Evolutionary conservation across 2,888 invertebrate genomes (phyloP), one percentile per base, ranked within the genome.

Genomic region (Acrobasis suavella): DNA sequence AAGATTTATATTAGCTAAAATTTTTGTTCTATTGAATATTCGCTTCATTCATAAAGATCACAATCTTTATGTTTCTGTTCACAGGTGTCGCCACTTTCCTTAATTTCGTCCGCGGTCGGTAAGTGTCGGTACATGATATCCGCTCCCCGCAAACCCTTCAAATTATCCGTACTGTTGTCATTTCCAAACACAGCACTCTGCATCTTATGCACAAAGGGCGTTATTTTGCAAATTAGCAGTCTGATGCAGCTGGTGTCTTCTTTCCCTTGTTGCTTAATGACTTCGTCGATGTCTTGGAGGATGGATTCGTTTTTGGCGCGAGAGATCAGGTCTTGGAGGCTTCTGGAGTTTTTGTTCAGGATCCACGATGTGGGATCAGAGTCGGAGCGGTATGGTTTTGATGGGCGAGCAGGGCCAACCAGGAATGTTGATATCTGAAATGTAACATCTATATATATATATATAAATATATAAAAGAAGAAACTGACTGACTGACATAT

Each of bases 161-260:
- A 77, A 17, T 82, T 80, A 15, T 78, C 79, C 42, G 69, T 77
- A 16, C 78, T 77, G 46, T 82, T 76, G 71, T 81, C 78, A 9
- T 81, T 80, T 12, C 86, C 92, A 64, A 96, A 87, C 0, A 92
- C 91, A n/a, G 95, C 94, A 64, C 93, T 92, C 77, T 97, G 97
- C 94, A 96, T 96, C 69, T 95, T 95, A 87, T 93, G 93, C 65
- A 97, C 94, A 65, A 96, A 94, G 0, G 97, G 97, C 0, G 95
- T 94, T 67, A 94, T 93, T 87, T 97, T 97, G 80, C 97, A 97
- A 66, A 97, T 87, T 42, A 97, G 83, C 39, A 96, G 86, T 74
- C 95, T 94, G 2, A 96, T 90, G 72, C 96, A 97, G 60, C 94
- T 94, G 0, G 94, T 95, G 70, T 96, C 95, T 65, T 94, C 91